A percentile compares a stretch with the other conserved stretches of the same genome.
phyloP scores from a whole-genome alignment of 2,797 vertebrate species.

The Lates japonicus region DNA sequence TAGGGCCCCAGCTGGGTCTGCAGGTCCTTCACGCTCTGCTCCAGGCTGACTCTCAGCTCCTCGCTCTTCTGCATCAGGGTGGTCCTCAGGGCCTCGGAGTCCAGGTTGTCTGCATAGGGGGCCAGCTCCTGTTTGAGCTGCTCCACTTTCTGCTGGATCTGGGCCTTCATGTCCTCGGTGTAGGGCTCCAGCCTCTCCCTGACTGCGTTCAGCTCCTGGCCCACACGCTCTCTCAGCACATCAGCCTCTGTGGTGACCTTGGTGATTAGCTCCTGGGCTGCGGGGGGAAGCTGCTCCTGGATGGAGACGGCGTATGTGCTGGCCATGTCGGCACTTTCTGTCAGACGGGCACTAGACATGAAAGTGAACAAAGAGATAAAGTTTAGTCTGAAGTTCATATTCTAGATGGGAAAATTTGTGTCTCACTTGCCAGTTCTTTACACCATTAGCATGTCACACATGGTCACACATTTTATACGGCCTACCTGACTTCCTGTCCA shows the following conservation, averaged over 20 bases:
- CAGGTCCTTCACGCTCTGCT: constrained; percentile 83
- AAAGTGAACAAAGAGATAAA: constrained; percentile 7
- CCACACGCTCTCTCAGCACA: constrained; percentile 70
- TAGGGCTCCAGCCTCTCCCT: constrained; percentile 78
- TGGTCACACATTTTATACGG: constrained; percentile 6
- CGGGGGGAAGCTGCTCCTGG: constrained; percentile 77
- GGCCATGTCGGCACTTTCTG: constrained; percentile 61
- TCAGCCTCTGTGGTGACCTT: constrained; percentile 70
- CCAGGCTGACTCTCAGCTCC: constrained; percentile 80
- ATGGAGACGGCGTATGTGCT: constrained; percentile 62
- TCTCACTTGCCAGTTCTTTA: background rate
- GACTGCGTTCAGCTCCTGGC: constrained; percentile 69
- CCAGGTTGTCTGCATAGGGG: constrained; percentile 76
- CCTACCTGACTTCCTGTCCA: constrained; percentile 85
- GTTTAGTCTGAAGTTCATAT: background rate
- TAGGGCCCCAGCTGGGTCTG: constrained; percentile 81
- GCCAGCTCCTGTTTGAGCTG: constrained; percentile 82
- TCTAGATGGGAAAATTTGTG: background rate
- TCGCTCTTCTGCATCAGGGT: constrained; percentile 82
- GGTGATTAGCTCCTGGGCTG: constrained; percentile 79
- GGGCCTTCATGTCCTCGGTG: constrained; percentile 72
- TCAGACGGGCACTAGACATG: constrained; percentile 67
- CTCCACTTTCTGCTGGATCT: constrained; percentile 81
- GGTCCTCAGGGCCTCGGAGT: constrained; percentile 80
- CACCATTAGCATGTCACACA: background rate